These are phyloP conservation scores for Amazona guildingii DNA, from an alignment of 2,113 vertebrate genomes.

Conservation along the genomic window DNA sequence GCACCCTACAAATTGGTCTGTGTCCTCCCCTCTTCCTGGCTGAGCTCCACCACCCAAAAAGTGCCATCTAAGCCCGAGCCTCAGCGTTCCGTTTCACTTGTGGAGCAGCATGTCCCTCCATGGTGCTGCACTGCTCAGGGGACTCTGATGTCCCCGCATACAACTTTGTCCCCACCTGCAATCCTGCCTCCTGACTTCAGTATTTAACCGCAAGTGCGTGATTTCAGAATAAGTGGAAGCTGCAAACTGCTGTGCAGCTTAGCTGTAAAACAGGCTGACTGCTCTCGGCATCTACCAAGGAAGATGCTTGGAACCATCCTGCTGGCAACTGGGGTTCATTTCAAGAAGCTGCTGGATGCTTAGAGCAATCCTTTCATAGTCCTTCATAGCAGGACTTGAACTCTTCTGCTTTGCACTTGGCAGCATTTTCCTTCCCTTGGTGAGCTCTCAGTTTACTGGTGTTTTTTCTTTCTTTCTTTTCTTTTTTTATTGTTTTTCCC, in stretches of 20 bases:
- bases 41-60: neutral
- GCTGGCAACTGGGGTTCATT: neutral
- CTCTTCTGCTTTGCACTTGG: neutral
- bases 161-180: neutral
- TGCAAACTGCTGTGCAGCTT: neutral
- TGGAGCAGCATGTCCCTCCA: neutral
- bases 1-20: neutral
- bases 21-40: neutral
- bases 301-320: neutral
- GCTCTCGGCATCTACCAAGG: neutral
- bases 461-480: neutral
- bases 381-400: neutral
- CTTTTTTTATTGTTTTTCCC: neutral
- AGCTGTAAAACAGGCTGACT: neutral
- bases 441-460: neutral
- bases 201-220: neutral
- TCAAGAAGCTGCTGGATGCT: neutral
- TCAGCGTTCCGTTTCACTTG: neutral
- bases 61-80: neutral
- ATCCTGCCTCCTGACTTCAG: neutral
- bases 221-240: neutral
- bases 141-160: rapidly evolving
- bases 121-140: neutral
- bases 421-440: neutral
- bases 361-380: neutral